Evolutionary conservation across 2,113 vertebrate genomes (phyloP).

Genomic region (Cyanoliseus patagonus): DNA sequence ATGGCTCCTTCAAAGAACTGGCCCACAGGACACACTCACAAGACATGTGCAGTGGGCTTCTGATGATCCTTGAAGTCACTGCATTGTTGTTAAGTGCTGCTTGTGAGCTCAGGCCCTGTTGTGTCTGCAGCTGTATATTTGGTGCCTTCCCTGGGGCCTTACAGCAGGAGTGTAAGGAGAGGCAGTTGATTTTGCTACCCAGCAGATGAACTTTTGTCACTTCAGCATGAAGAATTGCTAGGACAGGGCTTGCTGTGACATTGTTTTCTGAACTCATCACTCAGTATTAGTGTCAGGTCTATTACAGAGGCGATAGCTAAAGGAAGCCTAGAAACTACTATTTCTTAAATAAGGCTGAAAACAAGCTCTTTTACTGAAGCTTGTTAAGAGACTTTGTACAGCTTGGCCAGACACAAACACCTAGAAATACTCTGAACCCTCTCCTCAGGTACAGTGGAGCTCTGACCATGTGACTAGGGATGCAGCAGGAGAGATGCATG

Average conservation of each 20-base stretch:
- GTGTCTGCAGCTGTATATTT: not conserved
- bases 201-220: not conserved
- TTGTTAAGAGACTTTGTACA: not conserved
- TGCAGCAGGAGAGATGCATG: not conserved
- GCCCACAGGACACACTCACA: accelerated
- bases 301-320: not conserved
- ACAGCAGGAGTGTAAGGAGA: not conserved
- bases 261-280: not conserved
- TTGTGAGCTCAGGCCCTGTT: not conserved
- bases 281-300: not conserved
- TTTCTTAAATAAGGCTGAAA: not conserved
- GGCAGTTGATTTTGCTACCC: not conserved
- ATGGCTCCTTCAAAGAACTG: not conserved
- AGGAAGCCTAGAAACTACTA: not conserved
- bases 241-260: not conserved
- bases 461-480: accelerated
- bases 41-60: accelerated
- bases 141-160: not conserved
- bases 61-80: not conserved
- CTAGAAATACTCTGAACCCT: not conserved
- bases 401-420: not conserved
- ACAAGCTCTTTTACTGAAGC: not conserved
- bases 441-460: not conserved
- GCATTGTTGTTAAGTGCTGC: accelerated
- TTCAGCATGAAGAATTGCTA: not conserved